Evolutionary conservation across 2,888 invertebrate genomes (phyloP).

Genomic region (Charanyca ferruginea): DNA sequence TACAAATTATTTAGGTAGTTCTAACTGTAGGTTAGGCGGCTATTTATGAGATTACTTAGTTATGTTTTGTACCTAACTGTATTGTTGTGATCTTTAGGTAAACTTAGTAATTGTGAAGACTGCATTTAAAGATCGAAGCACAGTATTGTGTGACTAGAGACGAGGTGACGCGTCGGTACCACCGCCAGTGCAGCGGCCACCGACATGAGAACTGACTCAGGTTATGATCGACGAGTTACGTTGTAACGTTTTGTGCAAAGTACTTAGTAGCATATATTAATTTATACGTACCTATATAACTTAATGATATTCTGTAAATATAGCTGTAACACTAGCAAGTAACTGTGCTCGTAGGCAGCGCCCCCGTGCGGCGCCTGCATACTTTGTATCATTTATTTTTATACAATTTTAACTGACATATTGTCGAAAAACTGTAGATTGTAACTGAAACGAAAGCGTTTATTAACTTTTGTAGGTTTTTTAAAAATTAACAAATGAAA

Average conservation of each 20-base stretch:
- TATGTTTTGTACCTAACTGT: constrained; percentile 81
- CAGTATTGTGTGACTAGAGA: constrained; percentile 73
- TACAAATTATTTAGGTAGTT: constrained; percentile 89
- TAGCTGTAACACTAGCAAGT: constrained; percentile 74
- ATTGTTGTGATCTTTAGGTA: constrained; percentile 88
- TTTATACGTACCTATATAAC: constrained; percentile 87
- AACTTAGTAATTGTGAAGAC: constrained; percentile 83
- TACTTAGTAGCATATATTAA: constrained; percentile 91
- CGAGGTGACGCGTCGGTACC: constrained; percentile 24
- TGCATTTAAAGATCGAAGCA: constrained; percentile 86
- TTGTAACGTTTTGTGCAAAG: constrained; percentile 90
- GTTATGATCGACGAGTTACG: constrained; percentile 77
- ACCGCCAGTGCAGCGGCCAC: neutral
- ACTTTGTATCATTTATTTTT: constrained; percentile 87
- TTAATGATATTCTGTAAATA: constrained; percentile 87
- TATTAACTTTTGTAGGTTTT: constrained; percentile 73
- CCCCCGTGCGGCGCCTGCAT: constrained; percentile 72
- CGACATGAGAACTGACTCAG: constrained; percentile 76
- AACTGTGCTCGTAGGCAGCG: constrained; percentile 65
- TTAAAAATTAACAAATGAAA: constrained; percentile 66
- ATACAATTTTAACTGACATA: constrained; percentile 88
- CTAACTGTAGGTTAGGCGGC: constrained; percentile 81
- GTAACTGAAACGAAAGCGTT: constrained; percentile 74
- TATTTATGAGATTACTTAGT: constrained; percentile 91
- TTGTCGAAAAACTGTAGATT: constrained; percentile 87